Conservation (phyloP, 2,888 invertebrate genomes). For the Seira sanloemensis region DNA sequence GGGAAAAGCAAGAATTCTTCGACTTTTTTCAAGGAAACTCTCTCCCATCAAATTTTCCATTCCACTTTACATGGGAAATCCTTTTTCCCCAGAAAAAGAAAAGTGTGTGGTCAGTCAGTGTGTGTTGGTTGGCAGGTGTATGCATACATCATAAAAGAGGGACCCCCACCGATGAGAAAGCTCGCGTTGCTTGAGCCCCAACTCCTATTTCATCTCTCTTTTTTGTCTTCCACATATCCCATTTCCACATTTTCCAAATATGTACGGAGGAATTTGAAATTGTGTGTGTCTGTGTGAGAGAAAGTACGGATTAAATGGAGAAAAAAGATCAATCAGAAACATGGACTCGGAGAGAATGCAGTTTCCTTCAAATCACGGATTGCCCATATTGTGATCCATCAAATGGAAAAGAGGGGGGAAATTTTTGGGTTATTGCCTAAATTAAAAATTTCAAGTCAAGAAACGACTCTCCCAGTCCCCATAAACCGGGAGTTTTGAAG, state of each 20-base stretch:
- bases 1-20: background rate
- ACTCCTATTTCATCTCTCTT: background rate
- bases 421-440: background rate
- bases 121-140: background rate
- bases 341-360: too few species aligned
- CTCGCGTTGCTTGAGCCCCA: background rate
- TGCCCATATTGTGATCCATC: too few species aligned
- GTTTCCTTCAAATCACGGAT: too few species aligned
- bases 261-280: background rate
- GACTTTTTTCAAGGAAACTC: background rate
- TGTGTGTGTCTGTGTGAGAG: too few species aligned
- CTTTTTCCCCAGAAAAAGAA: background rate
- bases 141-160: constrained; percentile 1
- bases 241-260: background rate
- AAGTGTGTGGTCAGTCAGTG: background rate
- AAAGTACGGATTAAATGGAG: background rate
- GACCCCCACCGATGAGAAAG: too few species aligned
- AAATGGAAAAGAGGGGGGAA: too few species aligned
- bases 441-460: background rate
- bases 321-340: background rate
- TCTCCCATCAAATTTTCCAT: background rate
- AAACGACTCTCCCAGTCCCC: too few species aligned
- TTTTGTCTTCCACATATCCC: background rate
- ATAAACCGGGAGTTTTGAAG: background rate
- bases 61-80: background rate